These are phyloP conservation scores for Drosophila gunungcola DNA, from an alignment of 1,140 invertebrate genomes.

Conservation along the genomic window DNA sequence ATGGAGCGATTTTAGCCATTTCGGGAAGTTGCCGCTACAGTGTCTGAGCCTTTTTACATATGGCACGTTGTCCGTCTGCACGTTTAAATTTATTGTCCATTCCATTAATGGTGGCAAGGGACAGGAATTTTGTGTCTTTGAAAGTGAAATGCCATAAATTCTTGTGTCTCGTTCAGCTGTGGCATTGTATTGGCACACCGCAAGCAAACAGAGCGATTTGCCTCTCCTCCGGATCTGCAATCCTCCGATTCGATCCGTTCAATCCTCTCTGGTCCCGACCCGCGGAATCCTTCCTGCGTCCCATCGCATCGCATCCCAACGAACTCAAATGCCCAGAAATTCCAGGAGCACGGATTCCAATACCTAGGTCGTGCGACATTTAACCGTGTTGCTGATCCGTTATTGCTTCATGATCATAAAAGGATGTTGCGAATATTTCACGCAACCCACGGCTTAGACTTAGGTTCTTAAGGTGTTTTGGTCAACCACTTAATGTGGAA, in stretches of 20 bases:
- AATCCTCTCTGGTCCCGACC: constrained; percentile 6
- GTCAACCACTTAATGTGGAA: not conserved
- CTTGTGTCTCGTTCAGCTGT: constrained; percentile 75
- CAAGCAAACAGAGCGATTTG: constrained; percentile 72
- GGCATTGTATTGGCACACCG: constrained; percentile 72
- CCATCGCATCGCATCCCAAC: not conserved
- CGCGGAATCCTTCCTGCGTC: constrained; percentile 37
- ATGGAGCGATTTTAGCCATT: constrained; percentile 66
- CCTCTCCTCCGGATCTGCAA: constrained; percentile 34
- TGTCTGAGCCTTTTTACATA: constrained; percentile 70
- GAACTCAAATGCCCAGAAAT: constrained; percentile 56
- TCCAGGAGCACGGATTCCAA: constrained; percentile 67
- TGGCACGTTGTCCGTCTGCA: constrained; percentile 78
- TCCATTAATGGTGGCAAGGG: constrained; percentile 82
- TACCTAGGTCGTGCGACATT: constrained; percentile 68
- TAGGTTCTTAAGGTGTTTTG: constrained; percentile 7
- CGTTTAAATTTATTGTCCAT: constrained; percentile 82
- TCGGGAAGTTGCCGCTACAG: constrained; percentile 64
- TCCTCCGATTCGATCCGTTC: constrained; percentile 18
- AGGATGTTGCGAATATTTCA: constrained; percentile 70
- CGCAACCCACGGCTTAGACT: constrained; percentile 19
- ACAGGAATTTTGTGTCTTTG: constrained; percentile 80
- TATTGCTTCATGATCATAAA: constrained; percentile 73
- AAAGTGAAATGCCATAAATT: constrained; percentile 83
- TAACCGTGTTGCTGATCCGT: constrained; percentile 55